phyloP scores from a whole-genome alignment of 92 coral and sea anemone genomes.

The Phenganax stokvisi region DNA sequence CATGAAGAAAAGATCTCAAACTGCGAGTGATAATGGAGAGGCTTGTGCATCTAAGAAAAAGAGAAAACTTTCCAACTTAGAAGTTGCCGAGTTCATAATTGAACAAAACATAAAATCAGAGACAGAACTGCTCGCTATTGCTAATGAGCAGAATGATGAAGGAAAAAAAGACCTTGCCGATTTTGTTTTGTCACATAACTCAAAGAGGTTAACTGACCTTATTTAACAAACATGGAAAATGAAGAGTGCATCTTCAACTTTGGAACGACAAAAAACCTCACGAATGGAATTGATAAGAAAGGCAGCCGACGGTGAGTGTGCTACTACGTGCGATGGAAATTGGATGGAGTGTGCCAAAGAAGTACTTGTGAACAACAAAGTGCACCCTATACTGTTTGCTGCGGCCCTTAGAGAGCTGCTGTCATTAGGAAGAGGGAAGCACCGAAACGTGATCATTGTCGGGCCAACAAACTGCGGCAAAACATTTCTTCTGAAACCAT shows the following conservation, averaged over 20 bases:
- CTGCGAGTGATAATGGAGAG: no score
- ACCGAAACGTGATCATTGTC: not conserved
- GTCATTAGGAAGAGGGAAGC: conserved; percentile 19
- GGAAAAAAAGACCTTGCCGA: conserved; percentile 3
- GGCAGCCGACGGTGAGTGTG: not conserved
- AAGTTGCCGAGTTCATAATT: conserved; percentile 9
- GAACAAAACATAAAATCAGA: conserved; percentile 4
- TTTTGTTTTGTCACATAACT: not conserved
- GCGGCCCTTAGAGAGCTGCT: not conserved
- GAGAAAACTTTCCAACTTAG: conserved; percentile 9
- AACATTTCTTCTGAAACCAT: not conserved
- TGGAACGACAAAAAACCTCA: not conserved
- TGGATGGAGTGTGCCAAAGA: not conserved
- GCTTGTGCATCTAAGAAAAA: not conserved
- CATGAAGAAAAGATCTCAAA: no score
- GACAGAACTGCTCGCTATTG: not conserved
- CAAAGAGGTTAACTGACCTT: not conserved
- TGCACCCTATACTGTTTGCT: not conserved
- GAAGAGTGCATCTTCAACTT: not conserved
- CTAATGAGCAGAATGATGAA: not conserved
- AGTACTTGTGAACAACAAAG: conserved; percentile 19
- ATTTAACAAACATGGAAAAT: conserved; percentile 3
- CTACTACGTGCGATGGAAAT: conserved; percentile 5
- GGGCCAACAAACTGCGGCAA: not conserved
- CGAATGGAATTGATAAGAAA: not conserved